Conservation (phyloP, 2,113 vertebrate species). For the Meriones unguiculatus region DNA sequence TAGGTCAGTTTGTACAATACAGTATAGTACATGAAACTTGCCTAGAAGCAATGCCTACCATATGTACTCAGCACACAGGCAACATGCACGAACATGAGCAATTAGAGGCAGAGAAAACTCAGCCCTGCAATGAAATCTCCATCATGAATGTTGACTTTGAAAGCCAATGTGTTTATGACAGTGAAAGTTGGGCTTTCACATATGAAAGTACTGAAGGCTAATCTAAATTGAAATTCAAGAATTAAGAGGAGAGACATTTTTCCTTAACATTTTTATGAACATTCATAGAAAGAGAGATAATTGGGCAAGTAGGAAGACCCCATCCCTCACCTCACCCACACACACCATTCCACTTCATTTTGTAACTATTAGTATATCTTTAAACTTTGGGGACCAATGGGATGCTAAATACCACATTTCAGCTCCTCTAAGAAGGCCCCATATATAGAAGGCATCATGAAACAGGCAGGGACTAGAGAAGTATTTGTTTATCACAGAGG, state of each 20-base stretch:
- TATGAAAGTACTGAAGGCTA: background rate
- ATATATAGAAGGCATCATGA: background rate
- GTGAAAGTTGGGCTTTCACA: conserved; percentile 20
- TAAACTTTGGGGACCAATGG: background rate
- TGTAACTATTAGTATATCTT: background rate
- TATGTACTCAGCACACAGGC: fast-evolving
- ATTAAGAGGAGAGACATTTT: background rate
- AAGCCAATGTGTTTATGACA: background rate
- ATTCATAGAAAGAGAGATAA: background rate
- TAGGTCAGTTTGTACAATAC: background rate
- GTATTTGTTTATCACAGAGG: background rate
- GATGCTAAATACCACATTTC: background rate
- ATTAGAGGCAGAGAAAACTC: background rate
- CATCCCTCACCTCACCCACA: background rate
- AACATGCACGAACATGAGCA: too few relatives aligned
- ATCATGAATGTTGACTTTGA: background rate
- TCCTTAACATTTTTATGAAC: background rate
- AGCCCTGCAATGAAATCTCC: background rate
- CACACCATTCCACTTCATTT: background rate
- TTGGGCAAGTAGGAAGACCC: background rate
- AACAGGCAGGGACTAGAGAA: background rate
- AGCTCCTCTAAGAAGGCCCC: background rate
- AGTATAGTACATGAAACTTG: background rate
- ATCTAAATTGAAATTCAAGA: conserved; percentile 21
- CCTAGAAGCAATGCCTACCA: background rate